These are phyloP conservation scores for Cephus pulcher DNA, from an alignment of 2,888 invertebrate species.

Conservation along the genomic window DNA sequence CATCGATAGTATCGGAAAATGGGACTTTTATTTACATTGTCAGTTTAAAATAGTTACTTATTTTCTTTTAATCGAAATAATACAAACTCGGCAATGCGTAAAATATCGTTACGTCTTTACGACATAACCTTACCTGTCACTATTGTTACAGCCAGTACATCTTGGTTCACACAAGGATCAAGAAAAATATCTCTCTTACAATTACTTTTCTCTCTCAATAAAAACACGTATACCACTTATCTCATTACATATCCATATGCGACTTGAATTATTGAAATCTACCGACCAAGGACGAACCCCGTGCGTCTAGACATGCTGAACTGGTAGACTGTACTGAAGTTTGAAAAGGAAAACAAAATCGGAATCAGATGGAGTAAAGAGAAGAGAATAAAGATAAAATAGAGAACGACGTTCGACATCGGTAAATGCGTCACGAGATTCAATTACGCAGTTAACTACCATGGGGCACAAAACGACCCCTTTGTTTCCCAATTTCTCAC, in stretches of 20 bases:
- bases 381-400: not conserved
- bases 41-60: too few species aligned
- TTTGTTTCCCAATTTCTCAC: conserved; percentile 5
- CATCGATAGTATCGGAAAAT: too few species aligned
- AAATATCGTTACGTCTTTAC: too few species aligned
- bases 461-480: not conserved
- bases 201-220: too few species aligned
- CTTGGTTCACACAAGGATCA: too few species aligned
- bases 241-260: too few species aligned
- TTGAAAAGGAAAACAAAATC: not conserved
- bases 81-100: too few species aligned
- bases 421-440: not conserved
- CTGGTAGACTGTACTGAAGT: not conserved
- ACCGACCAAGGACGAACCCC: not conserved
- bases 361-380: not conserved
- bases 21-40: too few species aligned
- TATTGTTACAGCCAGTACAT: too few species aligned
- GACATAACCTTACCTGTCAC: too few species aligned
- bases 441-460: conserved; percentile 6
- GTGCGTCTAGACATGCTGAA: not conserved
- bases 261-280: not conserved
- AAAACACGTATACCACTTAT: not conserved
- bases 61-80: too few species aligned
- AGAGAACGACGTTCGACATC: not conserved
- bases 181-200: too few species aligned